A percentile compares a stretch with the other conserved stretches of the same genome.
Evolutionary conservation across 2,113 vertebrate species (phyloP).

Genomic region (Vulpes lagopus): DNA sequence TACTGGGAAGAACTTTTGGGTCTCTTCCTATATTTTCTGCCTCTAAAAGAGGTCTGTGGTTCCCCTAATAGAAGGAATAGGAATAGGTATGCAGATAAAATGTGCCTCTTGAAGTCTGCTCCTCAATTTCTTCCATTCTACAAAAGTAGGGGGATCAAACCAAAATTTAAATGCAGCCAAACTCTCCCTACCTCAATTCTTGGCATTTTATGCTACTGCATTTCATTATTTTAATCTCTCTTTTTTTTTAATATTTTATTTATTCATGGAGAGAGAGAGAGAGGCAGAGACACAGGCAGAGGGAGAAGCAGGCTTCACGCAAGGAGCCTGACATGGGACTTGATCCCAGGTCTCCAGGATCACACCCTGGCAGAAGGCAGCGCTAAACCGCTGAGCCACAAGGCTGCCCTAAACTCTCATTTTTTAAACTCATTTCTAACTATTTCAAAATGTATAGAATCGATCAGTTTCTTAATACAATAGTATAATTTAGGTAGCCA

Average conservation of each 20-base stretch:
- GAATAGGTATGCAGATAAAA: not conserved
- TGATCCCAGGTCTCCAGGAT: too few species aligned
- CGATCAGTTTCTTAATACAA: not conserved
- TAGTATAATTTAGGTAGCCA: not conserved
- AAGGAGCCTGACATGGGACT: too few species aligned
- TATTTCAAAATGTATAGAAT: not conserved
- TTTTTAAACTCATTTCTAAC: slow-evolving; percentile 41
- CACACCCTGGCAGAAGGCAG: too few species aligned
- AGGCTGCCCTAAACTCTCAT: not conserved
- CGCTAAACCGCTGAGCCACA: too few species aligned
- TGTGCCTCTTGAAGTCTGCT: not conserved
- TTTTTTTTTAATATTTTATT: not conserved
- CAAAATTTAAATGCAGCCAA: not conserved
- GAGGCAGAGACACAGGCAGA: too few species aligned
- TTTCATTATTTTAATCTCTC: not conserved
- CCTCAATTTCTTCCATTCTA: not conserved
- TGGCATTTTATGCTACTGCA: not conserved
- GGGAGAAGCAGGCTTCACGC: too few species aligned
- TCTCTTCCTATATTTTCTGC: not conserved
- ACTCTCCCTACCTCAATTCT: not conserved
- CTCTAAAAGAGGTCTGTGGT: not conserved
- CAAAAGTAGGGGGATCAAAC: not conserved
- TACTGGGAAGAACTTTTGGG: not conserved
- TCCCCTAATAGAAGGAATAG: not conserved
- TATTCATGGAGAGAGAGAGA: too few species aligned